Evolutionary conservation across 2,888 invertebrate species (phyloP).

Genomic region (Rhorus exstirpatorius): DNA sequence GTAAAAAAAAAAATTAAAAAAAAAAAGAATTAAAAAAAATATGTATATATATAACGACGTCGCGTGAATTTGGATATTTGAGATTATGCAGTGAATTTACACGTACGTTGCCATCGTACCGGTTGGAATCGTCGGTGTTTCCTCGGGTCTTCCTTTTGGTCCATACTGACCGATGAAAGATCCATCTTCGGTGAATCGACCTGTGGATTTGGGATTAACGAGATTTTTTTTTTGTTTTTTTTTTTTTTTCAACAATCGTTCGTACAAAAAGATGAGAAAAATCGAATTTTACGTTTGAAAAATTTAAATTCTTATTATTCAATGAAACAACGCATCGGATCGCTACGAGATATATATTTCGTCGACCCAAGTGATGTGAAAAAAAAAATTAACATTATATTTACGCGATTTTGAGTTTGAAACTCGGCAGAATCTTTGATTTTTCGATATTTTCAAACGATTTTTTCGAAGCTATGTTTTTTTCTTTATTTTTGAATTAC

Average conservation of each 20-base stretch:
- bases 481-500: background rate
- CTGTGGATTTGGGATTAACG: conserved; percentile 85
- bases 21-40: conserved; percentile 45
- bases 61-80: conserved; percentile 73
- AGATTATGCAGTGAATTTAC: conserved; percentile 83
- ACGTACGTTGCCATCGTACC: conserved; percentile 90
- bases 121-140: conserved; percentile 86
- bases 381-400: no score
- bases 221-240: no score
- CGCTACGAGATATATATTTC: no score
- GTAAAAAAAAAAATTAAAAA: conserved; percentile 36
- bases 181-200: conserved; percentile 98
- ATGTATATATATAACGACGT: conserved; percentile 34
- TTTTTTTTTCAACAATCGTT: conserved; percentile 37
- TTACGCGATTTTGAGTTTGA: no score
- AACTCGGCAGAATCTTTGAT: no score
- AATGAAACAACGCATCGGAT: no score
- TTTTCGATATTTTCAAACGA: no score
- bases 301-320: background rate
- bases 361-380: no score
- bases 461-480: no score
- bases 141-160: conserved; percentile 88
- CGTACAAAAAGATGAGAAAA: background rate
- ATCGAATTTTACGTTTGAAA: conserved; percentile 2
- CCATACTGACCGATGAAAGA: conserved; percentile 99